phyloP scores from a whole-genome alignment of 1,140 invertebrate species.

The Akabosia matsudoensis region DNA sequence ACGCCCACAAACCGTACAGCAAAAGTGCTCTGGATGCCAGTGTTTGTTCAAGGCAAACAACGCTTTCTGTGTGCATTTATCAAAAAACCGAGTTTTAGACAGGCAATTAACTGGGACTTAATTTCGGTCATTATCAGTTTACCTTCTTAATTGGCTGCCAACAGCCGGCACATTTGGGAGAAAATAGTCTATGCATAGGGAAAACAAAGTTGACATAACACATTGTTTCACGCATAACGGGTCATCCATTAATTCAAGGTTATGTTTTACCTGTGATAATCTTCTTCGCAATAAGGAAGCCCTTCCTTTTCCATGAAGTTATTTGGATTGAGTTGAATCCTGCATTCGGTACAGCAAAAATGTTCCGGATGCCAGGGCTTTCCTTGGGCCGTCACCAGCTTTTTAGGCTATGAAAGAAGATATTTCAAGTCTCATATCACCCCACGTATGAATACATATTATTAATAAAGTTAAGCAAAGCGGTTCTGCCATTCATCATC shows the following conservation, averaged over 20 bases:
- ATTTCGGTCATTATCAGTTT: too few relatives aligned
- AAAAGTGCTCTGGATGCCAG: slow-evolving; percentile 59
- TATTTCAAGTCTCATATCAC: not conserved
- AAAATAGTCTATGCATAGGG: slow-evolving; percentile 8
- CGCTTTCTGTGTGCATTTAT: not conserved
- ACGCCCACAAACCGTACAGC: slow-evolving; percentile 61
- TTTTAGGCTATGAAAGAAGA: slow-evolving; percentile 2
- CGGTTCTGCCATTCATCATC: too few relatives aligned
- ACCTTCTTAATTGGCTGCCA: slow-evolving; percentile 30
- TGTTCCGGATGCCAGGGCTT: slow-evolving; percentile 25
- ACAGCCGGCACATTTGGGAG: slow-evolving; percentile 21
- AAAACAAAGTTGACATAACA: too few relatives aligned
- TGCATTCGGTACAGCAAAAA: slow-evolving; percentile 33
- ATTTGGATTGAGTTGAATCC: slow-evolving; percentile 29
- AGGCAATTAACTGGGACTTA: not conserved
- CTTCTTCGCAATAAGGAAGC: slow-evolving; percentile 35
- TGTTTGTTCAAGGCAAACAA: slow-evolving; percentile 29
- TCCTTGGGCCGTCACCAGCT: slow-evolving; percentile 2
- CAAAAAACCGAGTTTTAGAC: not conserved
- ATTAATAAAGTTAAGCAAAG: too few relatives aligned
- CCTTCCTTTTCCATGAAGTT: slow-evolving; percentile 40
- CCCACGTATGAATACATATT: too few relatives aligned
- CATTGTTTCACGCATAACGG: too few relatives aligned
- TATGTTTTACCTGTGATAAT: slow-evolving; percentile 13
- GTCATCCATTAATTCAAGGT: too few relatives aligned